phyloP scores from a whole-genome alignment of 2,797 vertebrate species.

The Phoebastria nigripes region DNA sequence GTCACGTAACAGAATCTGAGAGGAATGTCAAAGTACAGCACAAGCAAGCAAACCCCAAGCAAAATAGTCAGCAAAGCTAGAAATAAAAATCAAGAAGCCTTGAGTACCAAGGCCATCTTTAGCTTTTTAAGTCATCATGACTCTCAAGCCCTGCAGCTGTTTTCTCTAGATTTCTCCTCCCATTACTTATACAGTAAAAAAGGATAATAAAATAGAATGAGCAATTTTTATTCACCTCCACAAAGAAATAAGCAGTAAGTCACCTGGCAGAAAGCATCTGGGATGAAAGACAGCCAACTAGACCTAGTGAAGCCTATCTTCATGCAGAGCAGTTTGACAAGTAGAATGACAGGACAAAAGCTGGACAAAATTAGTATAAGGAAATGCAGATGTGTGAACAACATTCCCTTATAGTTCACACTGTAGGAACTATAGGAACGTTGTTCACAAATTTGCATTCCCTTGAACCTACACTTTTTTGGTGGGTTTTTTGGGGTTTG shows the following conservation, averaged over 20 bases:
- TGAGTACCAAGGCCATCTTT: background rate
- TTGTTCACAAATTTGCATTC: background rate
- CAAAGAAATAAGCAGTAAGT: background rate
- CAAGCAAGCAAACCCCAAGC: background rate
- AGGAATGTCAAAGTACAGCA: background rate
- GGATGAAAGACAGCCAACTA: background rate
- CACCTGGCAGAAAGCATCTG: background rate
- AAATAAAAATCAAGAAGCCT: background rate
- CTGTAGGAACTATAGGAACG: background rate
- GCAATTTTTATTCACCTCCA: background rate
- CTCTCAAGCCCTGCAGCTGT: background rate
- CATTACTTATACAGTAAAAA: background rate
- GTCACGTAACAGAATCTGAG: rapidly evolving
- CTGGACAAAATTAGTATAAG: background rate
- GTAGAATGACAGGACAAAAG: background rate
- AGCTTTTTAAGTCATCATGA: background rate
- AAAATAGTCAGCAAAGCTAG: background rate
- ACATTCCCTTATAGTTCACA: background rate
- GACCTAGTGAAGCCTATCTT: background rate
- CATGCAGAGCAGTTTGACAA: background rate
- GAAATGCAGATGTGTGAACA: background rate
- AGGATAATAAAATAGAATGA: background rate
- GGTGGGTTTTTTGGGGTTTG: too few relatives aligned
- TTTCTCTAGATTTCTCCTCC: background rate
- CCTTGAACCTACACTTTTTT: background rate